phyloP scores from a whole-genome alignment of 1,140 invertebrate species.

The Drosophila tristis region DNA sequence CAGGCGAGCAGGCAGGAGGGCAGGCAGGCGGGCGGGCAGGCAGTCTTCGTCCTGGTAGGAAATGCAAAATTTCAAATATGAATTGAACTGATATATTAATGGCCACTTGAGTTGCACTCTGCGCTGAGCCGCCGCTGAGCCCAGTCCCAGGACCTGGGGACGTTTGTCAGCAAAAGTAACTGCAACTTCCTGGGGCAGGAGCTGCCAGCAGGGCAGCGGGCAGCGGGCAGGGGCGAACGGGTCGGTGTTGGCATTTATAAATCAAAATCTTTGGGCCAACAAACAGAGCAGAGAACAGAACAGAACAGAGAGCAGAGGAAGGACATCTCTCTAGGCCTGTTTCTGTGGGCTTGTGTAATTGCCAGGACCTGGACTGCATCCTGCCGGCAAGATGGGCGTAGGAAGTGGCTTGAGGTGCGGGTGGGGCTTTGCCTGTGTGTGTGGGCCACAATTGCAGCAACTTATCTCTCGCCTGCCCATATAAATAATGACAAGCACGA shows the following conservation, averaged over 20 bases:
- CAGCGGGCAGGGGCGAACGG: constrained; percentile 25
- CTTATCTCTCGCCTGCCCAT: constrained; percentile 81
- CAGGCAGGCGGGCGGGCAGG: no score
- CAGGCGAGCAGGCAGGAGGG: neutral
- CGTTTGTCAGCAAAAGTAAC: constrained; percentile 77
- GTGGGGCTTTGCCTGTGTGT: neutral
- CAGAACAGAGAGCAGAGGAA: constrained; percentile 24
- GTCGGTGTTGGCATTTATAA: constrained; percentile 79
- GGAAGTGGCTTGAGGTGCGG: neutral
- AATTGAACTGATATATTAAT: constrained; percentile 83
- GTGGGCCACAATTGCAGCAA: constrained; percentile 67
- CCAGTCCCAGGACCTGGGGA: constrained; percentile 14
- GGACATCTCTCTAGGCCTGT: constrained; percentile 43
- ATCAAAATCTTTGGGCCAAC: constrained; percentile 80
- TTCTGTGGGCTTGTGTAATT: constrained; percentile 63
- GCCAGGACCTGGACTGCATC: constrained; percentile 61
- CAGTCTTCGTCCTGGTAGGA: constrained; percentile 55
- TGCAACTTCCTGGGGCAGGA: constrained; percentile 59
- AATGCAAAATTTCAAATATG: constrained; percentile 83
- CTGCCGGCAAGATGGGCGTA: constrained; percentile 19
- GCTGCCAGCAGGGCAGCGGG: neutral
- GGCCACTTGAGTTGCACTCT: constrained; percentile 72
- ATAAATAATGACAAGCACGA: constrained; percentile 84
- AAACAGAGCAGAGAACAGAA: constrained; percentile 59
- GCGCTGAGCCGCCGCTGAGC: neutral